phyloP scores from a whole-genome alignment of 1,140 invertebrate species.

The Scaptodrosophila lebanonensis region DNA sequence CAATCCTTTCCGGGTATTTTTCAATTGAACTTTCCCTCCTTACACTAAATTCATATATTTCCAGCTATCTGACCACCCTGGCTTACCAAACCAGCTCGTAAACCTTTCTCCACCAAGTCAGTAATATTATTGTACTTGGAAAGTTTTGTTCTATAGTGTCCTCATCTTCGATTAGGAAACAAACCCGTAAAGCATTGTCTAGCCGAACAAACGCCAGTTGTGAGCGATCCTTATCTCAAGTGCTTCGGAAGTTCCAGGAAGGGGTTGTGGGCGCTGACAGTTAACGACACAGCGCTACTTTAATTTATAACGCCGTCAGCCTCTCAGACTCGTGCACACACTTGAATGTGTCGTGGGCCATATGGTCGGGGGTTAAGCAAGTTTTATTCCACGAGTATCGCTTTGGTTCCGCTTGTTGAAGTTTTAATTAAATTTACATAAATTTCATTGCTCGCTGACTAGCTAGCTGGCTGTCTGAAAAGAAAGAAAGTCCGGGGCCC shows the following conservation, averaged over 20 bases:
- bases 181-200: too few species aligned
- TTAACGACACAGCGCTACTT: conserved; percentile 36
- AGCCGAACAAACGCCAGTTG: background rate
- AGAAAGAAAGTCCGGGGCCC: conserved; percentile 8
- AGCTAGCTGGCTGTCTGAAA: too few species aligned
- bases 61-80: too few species aligned
- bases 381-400: conserved; percentile 47
- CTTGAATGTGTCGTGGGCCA: background rate
- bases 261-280: conserved; percentile 56
- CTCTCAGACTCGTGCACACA: conserved; percentile 38
- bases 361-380: background rate
- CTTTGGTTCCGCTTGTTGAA: conserved; percentile 64
- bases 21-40: too few species aligned
- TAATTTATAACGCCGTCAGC: conserved; percentile 58
- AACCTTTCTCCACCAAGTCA: too few species aligned
- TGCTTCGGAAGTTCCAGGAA: conserved; percentile 27
- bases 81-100: too few species aligned
- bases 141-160: too few species aligned
- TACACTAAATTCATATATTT: too few species aligned
- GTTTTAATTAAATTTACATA: conserved; percentile 69
- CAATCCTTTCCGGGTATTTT: too few species aligned
- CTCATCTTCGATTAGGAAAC: too few species aligned
- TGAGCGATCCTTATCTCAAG: conserved; percentile 58
- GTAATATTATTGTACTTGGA: too few species aligned
- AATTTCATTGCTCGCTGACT: conserved; percentile 71